Conservation (phyloP, 2,888 invertebrate species). For the Stenoptilia bipunctidactyla region DNA sequence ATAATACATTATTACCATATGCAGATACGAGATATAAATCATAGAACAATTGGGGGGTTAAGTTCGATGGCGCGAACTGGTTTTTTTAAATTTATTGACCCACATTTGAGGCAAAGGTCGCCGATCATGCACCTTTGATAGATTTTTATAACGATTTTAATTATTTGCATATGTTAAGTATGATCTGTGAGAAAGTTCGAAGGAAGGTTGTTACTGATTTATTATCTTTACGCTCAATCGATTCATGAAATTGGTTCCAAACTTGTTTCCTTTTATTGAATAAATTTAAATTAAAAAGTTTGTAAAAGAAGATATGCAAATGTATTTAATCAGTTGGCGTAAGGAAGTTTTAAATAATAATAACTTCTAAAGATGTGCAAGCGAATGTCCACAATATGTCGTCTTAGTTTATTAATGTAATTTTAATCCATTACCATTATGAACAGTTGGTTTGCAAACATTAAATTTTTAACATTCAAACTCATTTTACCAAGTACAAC, state of each 20-base stretch:
- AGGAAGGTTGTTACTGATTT: constrained; percentile 28
- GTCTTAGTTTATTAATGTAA: too few species aligned
- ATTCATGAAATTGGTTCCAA: constrained; percentile 7
- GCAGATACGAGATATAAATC: constrained; percentile 59
- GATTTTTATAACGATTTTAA: constrained; percentile 25
- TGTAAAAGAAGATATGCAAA: too few species aligned
- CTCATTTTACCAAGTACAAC: not conserved
- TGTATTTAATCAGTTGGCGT: too few species aligned
- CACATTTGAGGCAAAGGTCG: constrained; percentile 32
- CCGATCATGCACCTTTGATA: constrained; percentile 28
- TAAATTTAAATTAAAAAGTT: too few species aligned
- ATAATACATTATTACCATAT: constrained; percentile 41
- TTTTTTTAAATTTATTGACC: constrained; percentile 63
- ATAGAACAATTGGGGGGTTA: constrained; percentile 61
- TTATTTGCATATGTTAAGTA: constrained; percentile 56
- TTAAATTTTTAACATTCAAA: not conserved
- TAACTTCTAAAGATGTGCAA: too few species aligned
- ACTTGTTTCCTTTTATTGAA: too few species aligned
- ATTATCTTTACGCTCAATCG: constrained; percentile 40
- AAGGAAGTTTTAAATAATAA: too few species aligned
- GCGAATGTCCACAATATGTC: too few species aligned
- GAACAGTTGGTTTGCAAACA: too few species aligned
- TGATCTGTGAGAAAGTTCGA: constrained; percentile 43
- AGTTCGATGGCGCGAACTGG: constrained; percentile 33
- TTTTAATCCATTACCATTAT: too few species aligned